phyloP scores from a whole-genome alignment of 2,888 invertebrate genomes.

The Melipona beecheii region DNA sequence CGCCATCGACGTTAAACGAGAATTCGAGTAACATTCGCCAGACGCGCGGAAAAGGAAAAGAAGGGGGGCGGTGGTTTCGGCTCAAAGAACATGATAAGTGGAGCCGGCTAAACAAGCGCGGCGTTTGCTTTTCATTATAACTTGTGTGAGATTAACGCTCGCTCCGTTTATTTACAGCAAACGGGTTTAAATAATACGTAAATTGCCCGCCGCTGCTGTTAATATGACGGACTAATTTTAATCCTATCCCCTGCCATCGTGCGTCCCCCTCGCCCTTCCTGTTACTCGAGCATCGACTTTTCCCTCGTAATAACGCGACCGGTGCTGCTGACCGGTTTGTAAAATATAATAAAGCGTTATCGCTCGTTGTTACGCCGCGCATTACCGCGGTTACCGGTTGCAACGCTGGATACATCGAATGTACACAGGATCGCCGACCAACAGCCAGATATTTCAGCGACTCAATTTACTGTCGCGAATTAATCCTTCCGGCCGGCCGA shows the following conservation, averaged over 20 bases:
- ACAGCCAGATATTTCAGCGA: constrained; percentile 59
- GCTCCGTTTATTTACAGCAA: constrained; percentile 38
- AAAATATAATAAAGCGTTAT: constrained; percentile 71
- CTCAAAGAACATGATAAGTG: constrained; percentile 27
- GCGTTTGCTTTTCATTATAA: constrained; percentile 52
- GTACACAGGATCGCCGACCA: constrained; percentile 45
- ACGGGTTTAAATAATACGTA: constrained; percentile 49
- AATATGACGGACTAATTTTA: constrained; percentile 66
- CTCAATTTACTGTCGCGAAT: constrained; percentile 53
- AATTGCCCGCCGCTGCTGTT: constrained; percentile 49
- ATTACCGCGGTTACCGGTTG: constrained; percentile 55
- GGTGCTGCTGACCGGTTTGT: constrained; percentile 56
- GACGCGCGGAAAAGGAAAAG: not conserved
- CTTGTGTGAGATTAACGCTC: constrained; percentile 48
- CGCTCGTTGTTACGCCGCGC: constrained; percentile 60
- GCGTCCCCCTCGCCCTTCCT: not conserved
- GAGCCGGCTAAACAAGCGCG: constrained; percentile 23
- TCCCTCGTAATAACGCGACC: constrained; percentile 53
- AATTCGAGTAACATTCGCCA: not conserved
- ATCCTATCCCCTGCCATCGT: constrained; percentile 12
- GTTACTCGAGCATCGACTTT: constrained; percentile 32
- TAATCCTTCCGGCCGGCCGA: constrained; percentile 30
- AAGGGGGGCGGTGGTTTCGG: not conserved
- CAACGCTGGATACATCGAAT: constrained; percentile 50
- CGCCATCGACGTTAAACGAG: no score